Base-by-base conservation (phyloP, 2,113 vertebrate genomes). In the Ageneiosus marmoratus region DNA sequence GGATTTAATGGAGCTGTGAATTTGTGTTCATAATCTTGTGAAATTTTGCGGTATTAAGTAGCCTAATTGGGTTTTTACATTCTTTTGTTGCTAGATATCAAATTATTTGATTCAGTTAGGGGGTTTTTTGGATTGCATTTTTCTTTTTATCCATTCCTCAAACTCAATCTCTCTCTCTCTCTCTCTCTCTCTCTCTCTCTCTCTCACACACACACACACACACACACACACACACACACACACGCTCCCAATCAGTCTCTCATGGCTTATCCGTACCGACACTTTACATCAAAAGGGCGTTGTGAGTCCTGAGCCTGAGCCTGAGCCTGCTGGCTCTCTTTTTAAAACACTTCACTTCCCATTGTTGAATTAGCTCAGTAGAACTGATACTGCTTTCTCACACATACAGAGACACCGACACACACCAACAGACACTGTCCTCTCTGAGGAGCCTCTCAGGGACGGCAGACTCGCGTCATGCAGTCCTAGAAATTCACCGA, bases 401-500 rank as follows among this genome's bases (percentile, higher is more conserved):
- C 83, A 67, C 32, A 56, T 2, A 29, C 67, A 56, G 20, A 80
- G 50, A 56, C 22, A 67, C 32, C 51, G 70, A 76, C 70, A 75
- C 83, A 55, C 55, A 73, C 77, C 37, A 10, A 63, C 46, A 63
- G 55, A 46, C 37, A 48, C 41, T 46, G 53, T 56, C 62, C 24
- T 60, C 32, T 65, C 55, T 53, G 62, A 58, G 83, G 80, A 88
- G 62, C 20, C n/a, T 74, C 83, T 74, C 46, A 74, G 77, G 69
- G 83, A 83, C 79, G 41, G 34, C 60, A 85, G 69, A 77, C 65
- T 46, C 70, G 18, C 13, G 48, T 50, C 79, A 55, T 55, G 63
- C 76, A 86, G 87, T 79, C 85, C 85, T 83, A 85, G 83, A 88
- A 85, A 86, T 48, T 74, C 85, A 83, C 72, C 37, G 72, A 86